Conservation (phyloP, 2,113 vertebrate genomes). For the Zootoca vivipara region DNA sequence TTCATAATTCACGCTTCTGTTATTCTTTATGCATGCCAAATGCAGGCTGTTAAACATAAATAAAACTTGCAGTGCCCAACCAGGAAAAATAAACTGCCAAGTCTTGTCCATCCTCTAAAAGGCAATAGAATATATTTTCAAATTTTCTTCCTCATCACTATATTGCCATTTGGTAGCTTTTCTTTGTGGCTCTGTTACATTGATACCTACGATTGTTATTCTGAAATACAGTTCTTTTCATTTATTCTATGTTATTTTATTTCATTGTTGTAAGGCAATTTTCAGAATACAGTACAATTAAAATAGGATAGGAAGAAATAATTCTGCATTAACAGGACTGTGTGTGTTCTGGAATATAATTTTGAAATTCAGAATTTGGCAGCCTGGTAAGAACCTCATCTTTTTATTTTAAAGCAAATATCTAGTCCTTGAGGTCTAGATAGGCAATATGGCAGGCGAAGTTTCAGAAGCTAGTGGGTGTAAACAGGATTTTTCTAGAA, state of each 20-base stretch:
- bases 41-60: conserved; percentile 80
- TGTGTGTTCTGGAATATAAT: background rate
- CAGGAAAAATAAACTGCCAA: conserved; percentile 78
- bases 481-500: background rate
- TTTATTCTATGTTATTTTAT: background rate
- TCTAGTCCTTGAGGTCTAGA: background rate
- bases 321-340: background rate
- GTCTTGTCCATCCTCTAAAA: conserved; percentile 75
- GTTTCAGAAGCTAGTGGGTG: background rate
- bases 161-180: conserved; percentile 62
- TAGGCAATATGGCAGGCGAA: background rate
- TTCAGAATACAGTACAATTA: too few relatives aligned
- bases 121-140: conserved; percentile 64
- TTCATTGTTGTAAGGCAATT: background rate
- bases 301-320: background rate
- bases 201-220: conserved; percentile 22
- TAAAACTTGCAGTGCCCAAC: conserved; percentile 80
- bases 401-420: background rate
- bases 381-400: background rate
- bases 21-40: conserved; percentile 81
- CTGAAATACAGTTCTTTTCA: background rate
- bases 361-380: background rate
- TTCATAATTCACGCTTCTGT: conserved; percentile 84
- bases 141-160: background rate
- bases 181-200: conserved; percentile 56